These are phyloP conservation scores for Oenanthe melanoleuca DNA, from an alignment of 2,113 vertebrate species.

Conservation along the genomic window DNA sequence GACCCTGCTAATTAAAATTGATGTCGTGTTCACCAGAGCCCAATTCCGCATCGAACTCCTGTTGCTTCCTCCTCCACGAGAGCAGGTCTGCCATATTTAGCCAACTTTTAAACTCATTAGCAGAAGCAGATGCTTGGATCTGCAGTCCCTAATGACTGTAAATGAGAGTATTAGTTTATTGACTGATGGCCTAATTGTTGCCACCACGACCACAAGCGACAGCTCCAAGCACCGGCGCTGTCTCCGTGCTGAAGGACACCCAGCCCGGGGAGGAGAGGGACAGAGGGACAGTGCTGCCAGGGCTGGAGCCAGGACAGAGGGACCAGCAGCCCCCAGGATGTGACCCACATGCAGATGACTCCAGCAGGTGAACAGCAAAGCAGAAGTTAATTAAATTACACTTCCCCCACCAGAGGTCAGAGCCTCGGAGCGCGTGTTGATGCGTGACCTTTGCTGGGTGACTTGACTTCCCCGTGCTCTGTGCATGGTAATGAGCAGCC, in stretches of 20 bases:
- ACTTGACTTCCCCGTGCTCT: not conserved
- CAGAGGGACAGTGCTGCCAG: not conserved
- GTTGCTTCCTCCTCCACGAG: not conserved
- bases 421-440: not conserved
- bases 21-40: not conserved
- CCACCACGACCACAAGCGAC: constrained; percentile 3
- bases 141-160: constrained; percentile 54
- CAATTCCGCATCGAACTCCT: constrained; percentile 13
- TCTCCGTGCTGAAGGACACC: not conserved
- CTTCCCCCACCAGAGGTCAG: not conserved
- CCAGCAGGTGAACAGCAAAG: not conserved
- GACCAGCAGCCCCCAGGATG: not conserved
- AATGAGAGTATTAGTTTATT: constrained; percentile 60
- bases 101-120: constrained; percentile 60
- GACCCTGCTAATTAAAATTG: constrained; percentile 41
- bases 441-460: not conserved
- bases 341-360: not conserved
- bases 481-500: not conserved
- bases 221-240: not conserved
- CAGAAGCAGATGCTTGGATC: constrained; percentile 46
- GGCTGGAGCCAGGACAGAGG: not conserved
- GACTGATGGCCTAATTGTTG: constrained; percentile 64
- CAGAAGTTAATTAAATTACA: constrained; percentile 41
- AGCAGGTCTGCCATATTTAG: constrained; percentile 39
- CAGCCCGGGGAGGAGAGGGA: not conserved